Evolutionary conservation across 2,797 vertebrate genomes (phyloP).

Genomic region (Prionace glauca): DNA sequence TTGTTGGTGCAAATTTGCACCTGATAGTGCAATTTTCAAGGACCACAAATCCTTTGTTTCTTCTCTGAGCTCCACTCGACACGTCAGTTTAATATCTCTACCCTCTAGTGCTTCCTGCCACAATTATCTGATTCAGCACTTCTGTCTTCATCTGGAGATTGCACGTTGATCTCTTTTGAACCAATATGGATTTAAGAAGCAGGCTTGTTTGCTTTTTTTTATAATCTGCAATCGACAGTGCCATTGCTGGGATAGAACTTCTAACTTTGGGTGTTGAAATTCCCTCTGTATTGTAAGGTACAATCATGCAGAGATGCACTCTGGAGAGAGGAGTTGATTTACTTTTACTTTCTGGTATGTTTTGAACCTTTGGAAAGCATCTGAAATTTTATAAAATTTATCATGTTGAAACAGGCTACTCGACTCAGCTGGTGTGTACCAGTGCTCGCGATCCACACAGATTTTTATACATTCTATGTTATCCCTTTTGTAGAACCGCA

Average conservation of each 20-base stretch:
- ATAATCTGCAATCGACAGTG: background rate
- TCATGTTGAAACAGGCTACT: background rate
- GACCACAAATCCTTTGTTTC: background rate
- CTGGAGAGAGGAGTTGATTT: background rate
- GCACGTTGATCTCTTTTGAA: background rate
- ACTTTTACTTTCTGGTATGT: background rate
- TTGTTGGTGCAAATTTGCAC: background rate
- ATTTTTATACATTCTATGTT: background rate
- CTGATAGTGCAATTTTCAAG: background rate
- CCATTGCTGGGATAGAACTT: background rate
- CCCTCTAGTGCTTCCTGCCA: background rate
- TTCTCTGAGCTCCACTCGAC: background rate
- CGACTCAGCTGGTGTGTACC: background rate
- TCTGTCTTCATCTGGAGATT: background rate
- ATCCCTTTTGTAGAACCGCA: background rate
- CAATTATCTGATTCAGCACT: background rate
- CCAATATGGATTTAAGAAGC: background rate
- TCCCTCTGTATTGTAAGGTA: background rate
- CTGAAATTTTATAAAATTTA: background rate
- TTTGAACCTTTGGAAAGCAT: background rate
- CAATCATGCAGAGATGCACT: background rate
- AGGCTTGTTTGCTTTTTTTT: background rate
- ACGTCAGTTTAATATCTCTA: background rate
- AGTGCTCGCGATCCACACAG: too few species aligned
- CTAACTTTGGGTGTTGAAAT: background rate